Base-by-base conservation (phyloP, 2,113 vertebrate genomes). In the Vulpes vulpes region DNA sequence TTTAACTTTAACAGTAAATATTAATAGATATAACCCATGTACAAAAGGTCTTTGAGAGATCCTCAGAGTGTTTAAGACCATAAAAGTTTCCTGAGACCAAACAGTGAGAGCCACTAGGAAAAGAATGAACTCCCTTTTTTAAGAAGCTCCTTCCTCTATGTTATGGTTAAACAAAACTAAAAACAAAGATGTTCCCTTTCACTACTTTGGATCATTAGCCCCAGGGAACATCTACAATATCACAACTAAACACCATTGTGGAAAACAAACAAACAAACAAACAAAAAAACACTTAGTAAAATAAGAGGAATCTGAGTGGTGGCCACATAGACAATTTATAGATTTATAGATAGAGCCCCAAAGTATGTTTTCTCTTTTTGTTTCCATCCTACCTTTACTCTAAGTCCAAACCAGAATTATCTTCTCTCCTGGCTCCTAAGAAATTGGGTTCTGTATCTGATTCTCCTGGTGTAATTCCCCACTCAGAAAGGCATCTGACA, bases 1-100 rank as follows among this genome's bases (percentile, higher is more conserved):
- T 96, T 92, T 85, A 94, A 69, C 80, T 85, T 80, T 59, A 87
- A 80, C 53, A 23, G 74, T 62, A 74, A 65, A 89, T 71, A 30
- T 57, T 89, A 27, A 23, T 14, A 92, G 11, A 69, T 35, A 76
- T 15, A 81, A 49, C 16, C 25, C 25, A 76, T 27, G 35, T 11
- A 81, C 35, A 59, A 71, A 89, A 95, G 11, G 11, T 55, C 32
- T 84, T 69, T 78, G 16, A 20, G 16, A 38, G 20, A 16, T 49
- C 49, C 71, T 91, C 20, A 69, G 16, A 76, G 30, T 78, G 1
- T 87, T 93, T 62, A 85, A 93, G 3, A 85, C 4, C 19, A 27
- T 43, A 78, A 35, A 91, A 67, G 1, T 79, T 53, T 80, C 30
- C 6, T 73, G 25, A 82, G 43, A 89, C 10, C 43, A 76, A 76